Evolutionary conservation across 2,113 vertebrate species (phyloP).

Genomic region (Murina feae): DNA sequence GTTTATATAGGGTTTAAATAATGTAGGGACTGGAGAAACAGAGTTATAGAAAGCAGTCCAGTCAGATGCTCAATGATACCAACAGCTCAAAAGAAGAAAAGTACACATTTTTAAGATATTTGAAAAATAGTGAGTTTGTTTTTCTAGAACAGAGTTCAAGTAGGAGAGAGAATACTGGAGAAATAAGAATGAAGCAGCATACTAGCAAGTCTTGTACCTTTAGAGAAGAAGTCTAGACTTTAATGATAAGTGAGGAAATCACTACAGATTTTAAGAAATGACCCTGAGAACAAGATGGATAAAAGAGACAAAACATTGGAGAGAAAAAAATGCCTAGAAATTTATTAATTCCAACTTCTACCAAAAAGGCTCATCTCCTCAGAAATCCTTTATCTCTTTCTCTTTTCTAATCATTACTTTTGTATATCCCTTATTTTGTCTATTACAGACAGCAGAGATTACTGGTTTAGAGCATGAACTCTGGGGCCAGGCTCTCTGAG

Average conservation of each 20-base stretch:
- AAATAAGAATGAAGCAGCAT: neutral
- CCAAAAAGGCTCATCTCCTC: neutral
- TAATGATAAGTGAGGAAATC: neutral
- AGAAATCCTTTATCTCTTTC: neutral
- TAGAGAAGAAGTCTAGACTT: neutral
- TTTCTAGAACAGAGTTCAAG: neutral
- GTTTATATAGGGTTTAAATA: neutral
- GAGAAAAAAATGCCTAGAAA: neutral
- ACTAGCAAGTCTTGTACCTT: neutral
- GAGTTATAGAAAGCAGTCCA: neutral
- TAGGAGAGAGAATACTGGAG: neutral
- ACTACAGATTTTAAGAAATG: neutral
- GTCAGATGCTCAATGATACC: neutral
- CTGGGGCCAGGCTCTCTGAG: neutral
- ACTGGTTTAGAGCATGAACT: neutral
- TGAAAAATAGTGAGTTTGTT: neutral
- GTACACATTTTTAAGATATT: neutral
- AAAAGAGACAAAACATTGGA: neutral
- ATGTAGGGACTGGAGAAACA: neutral
- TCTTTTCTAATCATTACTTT: neutral
- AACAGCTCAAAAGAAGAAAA: neutral
- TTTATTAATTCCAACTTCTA: slow-evolving; percentile 22
- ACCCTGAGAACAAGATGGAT: neutral
- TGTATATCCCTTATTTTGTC: neutral
- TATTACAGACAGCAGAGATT: neutral